Evolutionary conservation across 2,797 vertebrate genomes (phyloP), one percentile per base, ranked within the genome.

Genomic region (Aplochiton taeniatus): DNA sequence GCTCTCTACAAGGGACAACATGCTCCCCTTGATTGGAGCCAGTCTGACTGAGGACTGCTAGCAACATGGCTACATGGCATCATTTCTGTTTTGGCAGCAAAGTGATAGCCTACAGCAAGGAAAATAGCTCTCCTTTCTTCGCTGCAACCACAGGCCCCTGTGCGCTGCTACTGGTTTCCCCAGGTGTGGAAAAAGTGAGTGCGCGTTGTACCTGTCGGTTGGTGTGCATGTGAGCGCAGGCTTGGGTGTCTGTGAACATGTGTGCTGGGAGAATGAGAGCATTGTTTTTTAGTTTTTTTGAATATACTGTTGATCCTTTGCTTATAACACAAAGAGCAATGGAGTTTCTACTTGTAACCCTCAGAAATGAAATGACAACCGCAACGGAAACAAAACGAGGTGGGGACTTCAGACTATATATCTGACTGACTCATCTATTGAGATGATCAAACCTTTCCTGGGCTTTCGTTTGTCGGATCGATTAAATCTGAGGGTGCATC

Each of bases 1-100:
- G 18, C 50, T n/a, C 50, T 17, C 50, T 16, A 52, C 50, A 52
- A 52, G 50, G 50, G 18, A 76, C 67, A 77, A 69, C 69, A 74
- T 79, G 75, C 77, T 76, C 70, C 66, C 77, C 76, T 79, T 76
- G 64, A 65, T 76, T 19, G 31, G 18, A 9, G 54, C 50, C 61
- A 61, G 73, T 54, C 0, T 58, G 76, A 62, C 20, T 57, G 17
- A 43, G 63, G 20, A 46, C 41, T 47, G 63, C 63, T 13, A 12
- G 20, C n/a, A 19, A 51, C 31, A 49, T 11, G 41, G 17, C 63
- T 67, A 63, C 70, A 73, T 55, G 63, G 50, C 47, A 48, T 44
- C 17, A 50, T 46, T 62, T 54, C 66, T 68, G 41, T 62, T 66
- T 71, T 84, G 77, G 75, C 80, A 62, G 60, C n/a, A 42, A 13